Conservation (phyloP, 2,888 invertebrate genomes). For the Spicauda simplicius region DNA sequence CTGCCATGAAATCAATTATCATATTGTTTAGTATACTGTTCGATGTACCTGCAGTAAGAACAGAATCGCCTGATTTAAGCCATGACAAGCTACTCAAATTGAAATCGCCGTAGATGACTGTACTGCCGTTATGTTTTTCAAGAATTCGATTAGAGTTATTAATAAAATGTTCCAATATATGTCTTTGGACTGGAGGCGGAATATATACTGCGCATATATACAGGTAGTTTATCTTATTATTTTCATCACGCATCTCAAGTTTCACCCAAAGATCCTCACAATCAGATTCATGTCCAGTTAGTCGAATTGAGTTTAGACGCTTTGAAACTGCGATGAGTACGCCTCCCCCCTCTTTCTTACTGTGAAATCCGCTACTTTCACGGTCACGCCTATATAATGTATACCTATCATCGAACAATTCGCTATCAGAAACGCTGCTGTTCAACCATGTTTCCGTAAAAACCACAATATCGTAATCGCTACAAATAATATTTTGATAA, state of each 20-base stretch:
- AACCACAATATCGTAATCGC: no score
- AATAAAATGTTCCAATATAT: slow-evolving; percentile 25
- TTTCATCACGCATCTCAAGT: background rate
- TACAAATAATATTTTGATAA: no score
- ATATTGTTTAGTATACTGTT: slow-evolving; percentile 22
- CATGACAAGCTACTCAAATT: slow-evolving; percentile 28
- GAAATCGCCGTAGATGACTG: slow-evolving; percentile 24
- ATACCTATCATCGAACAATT: slow-evolving; percentile 25
- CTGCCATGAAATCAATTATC: slow-evolving; percentile 28
- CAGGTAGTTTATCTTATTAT: background rate
- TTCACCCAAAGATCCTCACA: slow-evolving; percentile 38
- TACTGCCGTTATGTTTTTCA: slow-evolving; percentile 4
- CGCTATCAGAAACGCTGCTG: slow-evolving; percentile 9
- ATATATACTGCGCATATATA: slow-evolving; percentile 29
- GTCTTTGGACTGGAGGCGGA: slow-evolving; percentile 32
- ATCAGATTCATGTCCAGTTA: slow-evolving; percentile 6
- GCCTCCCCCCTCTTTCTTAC: slow-evolving; percentile 20
- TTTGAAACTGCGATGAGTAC: slow-evolving; percentile 15
- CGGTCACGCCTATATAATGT: slow-evolving; percentile 28
- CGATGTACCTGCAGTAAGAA: background rate
- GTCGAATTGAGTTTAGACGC: background rate
- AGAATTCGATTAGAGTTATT: slow-evolving; percentile 23
- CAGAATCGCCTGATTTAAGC: background rate
- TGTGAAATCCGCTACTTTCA: no score
- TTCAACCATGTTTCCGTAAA: no score